These are phyloP conservation scores for Anableps anableps DNA, from an alignment of 2,797 vertebrate genomes.

Conservation along the genomic window DNA sequence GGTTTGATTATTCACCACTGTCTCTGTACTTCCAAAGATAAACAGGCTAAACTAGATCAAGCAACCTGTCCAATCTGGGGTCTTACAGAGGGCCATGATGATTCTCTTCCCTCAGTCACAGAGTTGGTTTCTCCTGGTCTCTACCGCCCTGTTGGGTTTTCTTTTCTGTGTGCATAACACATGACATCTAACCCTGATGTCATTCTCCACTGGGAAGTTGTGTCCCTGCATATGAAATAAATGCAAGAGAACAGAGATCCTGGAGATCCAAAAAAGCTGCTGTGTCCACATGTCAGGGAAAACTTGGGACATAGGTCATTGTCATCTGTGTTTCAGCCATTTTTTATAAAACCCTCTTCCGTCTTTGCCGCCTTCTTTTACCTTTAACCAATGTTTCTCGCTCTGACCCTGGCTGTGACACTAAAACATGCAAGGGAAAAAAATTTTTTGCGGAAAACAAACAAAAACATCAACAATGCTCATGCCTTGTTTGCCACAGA, in stretches of 20 bases:
- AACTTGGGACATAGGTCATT: not conserved
- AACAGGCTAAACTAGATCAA: not conserved
- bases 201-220: not conserved
- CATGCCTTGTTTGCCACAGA: too few species aligned
- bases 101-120: not conserved
- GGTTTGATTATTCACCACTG: not conserved
- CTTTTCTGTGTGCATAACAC: not conserved
- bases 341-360: not conserved
- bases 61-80: not conserved
- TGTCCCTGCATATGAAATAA: not conserved
- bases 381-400: not conserved
- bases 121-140: not conserved
- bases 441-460: too few species aligned
- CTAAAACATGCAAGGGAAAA: too few species aligned
- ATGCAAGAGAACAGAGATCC: not conserved
- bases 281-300: not conserved
- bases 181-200: not conserved
- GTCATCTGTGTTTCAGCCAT: not conserved
- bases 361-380: not conserved
- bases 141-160: not conserved
- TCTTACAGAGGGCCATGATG: not conserved
- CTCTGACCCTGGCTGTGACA: slow-evolving; percentile 6
- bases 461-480: too few species aligned
- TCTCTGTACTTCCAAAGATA: not conserved
- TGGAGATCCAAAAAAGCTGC: not conserved